Evolutionary conservation across 2,888 invertebrate genomes (phyloP).

Genomic region (Orthosia gracilis): DNA sequence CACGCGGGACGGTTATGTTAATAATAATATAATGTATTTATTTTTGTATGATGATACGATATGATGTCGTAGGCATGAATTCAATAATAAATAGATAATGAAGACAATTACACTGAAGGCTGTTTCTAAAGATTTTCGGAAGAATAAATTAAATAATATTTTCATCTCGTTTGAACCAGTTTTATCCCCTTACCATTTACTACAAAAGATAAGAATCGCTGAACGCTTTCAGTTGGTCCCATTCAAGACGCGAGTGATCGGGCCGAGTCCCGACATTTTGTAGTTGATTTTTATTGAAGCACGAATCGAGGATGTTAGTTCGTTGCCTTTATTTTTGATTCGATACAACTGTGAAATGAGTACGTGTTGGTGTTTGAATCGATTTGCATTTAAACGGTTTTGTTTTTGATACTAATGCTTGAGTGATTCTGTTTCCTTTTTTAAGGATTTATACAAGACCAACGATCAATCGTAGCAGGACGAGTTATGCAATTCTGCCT

Average conservation of each 20-base stretch:
- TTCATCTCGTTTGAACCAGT: neutral
- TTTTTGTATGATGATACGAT: no score
- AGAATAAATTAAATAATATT: no score
- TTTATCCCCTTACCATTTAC: neutral
- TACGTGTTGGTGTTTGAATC: conserved; percentile 33
- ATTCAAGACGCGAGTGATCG: conserved; percentile 74
- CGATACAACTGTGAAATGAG: conserved; percentile 52
- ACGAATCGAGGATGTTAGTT: conserved; percentile 73
- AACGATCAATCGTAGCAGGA: no score
- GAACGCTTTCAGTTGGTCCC: conserved; percentile 45
- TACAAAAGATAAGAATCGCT: conserved; percentile 45
- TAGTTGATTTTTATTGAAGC: conserved; percentile 83
- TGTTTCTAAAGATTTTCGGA: no score
- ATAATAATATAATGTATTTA: no score
- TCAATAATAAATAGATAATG: no score
- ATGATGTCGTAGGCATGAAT: no score
- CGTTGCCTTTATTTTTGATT: conserved; percentile 68
- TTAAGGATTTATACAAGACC: no score
- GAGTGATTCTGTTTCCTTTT: no score
- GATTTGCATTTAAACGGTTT: conserved; percentile 48
- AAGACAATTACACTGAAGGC: no score
- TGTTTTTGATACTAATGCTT: conserved; percentile 3
- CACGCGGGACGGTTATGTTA: no score
- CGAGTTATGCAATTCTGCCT: no score
- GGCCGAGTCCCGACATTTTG: conserved; percentile 73